These are phyloP conservation scores for Phrynocephalus versicolor DNA, from an alignment of 2,113 vertebrate species.

Conservation along the genomic window DNA sequence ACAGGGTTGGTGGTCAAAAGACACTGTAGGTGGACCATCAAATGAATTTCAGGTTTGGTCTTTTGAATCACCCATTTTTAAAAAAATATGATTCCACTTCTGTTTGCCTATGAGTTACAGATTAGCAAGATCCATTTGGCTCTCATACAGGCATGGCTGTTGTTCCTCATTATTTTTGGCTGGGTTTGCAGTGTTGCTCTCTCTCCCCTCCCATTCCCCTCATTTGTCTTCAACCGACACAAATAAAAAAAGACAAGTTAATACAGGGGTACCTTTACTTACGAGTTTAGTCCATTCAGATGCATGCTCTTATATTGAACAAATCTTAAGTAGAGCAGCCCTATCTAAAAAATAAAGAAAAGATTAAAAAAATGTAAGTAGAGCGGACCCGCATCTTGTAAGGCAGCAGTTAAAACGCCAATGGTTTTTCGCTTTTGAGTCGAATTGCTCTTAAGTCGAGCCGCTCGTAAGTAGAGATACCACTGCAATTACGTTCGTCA, in stretches of 20 bases:
- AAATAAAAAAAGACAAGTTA: conserved; percentile 68
- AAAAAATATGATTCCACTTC: conserved; percentile 41
- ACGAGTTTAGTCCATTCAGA: no score
- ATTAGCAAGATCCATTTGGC: conserved; percentile 37
- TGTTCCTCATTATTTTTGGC: conserved; percentile 53
- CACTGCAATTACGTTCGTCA: conserved; percentile 65
- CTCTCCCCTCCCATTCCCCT: background rate
- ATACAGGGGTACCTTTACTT: no score
- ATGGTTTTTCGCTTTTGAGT: no score
- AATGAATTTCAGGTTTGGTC: conserved; percentile 41
- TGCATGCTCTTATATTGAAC: no score
- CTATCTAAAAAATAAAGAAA: no score
- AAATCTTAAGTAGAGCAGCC: no score
- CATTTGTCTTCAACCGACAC: conserved; percentile 58
- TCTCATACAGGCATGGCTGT: conserved; percentile 43
- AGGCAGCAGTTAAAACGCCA: no score
- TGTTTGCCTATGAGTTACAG: conserved; percentile 23
- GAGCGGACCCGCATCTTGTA: no score
- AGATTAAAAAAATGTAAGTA: no score
- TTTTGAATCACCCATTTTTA: conserved; percentile 30
- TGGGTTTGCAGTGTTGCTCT: conserved; percentile 51
- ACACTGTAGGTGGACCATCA: conserved; percentile 16
- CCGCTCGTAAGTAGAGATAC: no score
- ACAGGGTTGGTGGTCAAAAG: background rate
- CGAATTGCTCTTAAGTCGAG: no score